Base-by-base conservation (phyloP, 2,113 vertebrate species). In the Rana temporaria region DNA sequence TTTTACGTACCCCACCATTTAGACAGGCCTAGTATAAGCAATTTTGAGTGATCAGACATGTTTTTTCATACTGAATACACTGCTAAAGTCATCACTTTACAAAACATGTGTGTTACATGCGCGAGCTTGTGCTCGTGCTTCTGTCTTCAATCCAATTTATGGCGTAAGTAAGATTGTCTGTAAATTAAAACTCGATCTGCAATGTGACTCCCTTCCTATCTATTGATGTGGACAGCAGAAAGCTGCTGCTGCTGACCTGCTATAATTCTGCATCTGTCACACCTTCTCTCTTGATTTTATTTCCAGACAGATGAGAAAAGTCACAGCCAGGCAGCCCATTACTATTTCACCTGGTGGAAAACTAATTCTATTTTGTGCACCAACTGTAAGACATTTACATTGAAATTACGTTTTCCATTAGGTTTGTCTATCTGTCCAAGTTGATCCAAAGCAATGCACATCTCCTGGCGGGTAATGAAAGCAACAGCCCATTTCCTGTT, bases 211-310 rank as follows among this genome's bases (percentile, higher is more conserved):
- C 24, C 30, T 65, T 81, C 52, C 69, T 64, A 55, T 65, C 14
- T 65, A 81, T 81, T 81, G 34, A 73, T 81, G 79, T 81, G 60
- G 79, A 81, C 79, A 81, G 79, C 69, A 64, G 42, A 64, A 81
- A 81, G 79, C 59, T 73, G 69, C 60, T 53, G 69, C 79, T 20
- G 60, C 60, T 71, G 38, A 71, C 79, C 79, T 60, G 55, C 64
- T 67, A 56, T 79, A 79, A 79, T 79, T 68, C 63, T 59, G 77
- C 77, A 67, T 79, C 69, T 73, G 79, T 81, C 60, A 72, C 59
- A 81, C 69, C 59, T 81, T 81, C 69, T 12, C 48, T 34, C 59
- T 73, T 81, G 69, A 81, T 81, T 81, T 81, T 81, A 81, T 65
- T 65, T 60, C 24, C 19, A 81, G 79, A 81, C 79, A 73, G 69